Conservation (phyloP, 1,140 invertebrate species). For the Physella acuta region DNA sequence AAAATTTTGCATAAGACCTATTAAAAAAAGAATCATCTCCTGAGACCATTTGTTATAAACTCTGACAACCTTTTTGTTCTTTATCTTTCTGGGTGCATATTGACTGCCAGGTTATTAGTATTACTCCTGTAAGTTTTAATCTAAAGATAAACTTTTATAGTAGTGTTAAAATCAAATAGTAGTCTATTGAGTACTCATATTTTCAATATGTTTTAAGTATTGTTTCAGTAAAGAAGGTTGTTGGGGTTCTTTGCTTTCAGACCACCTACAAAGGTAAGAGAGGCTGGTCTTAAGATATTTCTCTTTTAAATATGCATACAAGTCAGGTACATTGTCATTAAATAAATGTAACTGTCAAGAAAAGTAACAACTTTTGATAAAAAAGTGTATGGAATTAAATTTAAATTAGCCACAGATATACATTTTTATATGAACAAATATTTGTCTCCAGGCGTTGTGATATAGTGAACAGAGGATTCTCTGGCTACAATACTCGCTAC, state of each 20-base stretch:
- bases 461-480: conserved; percentile 59
- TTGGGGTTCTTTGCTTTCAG: conserved; percentile 40
- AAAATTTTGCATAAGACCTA: too few species aligned
- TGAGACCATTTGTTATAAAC: too few species aligned
- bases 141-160: not conserved
- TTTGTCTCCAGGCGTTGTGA: conserved; percentile 55
- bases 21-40: too few species aligned
- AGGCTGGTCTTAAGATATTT: not conserved
- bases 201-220: conserved; percentile 34
- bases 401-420: not conserved
- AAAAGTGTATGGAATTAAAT: not conserved
- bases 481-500: conserved; percentile 58
- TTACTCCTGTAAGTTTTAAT: not conserved
- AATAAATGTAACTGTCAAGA: not conserved
- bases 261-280: conserved; percentile 40
- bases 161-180: not conserved
- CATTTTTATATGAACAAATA: not conserved
- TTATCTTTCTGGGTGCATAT: not conserved
- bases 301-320: not conserved
- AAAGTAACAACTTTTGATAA: not conserved
- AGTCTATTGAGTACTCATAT: not conserved
- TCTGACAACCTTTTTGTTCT: too few species aligned
- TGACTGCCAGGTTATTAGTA: not conserved
- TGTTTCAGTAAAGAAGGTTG: conserved; percentile 41
- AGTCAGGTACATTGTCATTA: not conserved